Evolutionary conservation across 2,113 vertebrate species (phyloP).

Genomic region (Madoqua kirkii): DNA sequence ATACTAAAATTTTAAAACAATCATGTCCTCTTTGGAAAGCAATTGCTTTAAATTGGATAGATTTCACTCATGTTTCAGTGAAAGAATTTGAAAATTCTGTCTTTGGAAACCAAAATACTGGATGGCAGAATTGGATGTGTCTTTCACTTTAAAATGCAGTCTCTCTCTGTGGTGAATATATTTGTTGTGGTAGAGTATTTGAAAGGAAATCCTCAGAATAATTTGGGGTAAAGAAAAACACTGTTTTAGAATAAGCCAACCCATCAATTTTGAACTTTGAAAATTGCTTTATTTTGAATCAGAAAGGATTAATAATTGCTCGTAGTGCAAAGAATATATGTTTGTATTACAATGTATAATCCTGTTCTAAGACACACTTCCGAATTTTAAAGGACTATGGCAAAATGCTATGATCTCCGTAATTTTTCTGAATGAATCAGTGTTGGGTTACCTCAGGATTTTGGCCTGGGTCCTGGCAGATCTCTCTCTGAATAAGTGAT

Average conservation of each 20-base stretch:
- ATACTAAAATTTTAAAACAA: conserved; percentile 6
- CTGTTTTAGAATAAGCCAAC: conserved; percentile 42
- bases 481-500: conserved; percentile 8
- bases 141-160: conserved; percentile 61
- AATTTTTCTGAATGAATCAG: conserved; percentile 3
- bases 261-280: conserved; percentile 39
- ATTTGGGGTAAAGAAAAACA: conserved; percentile 62
- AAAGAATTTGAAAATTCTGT: conserved; percentile 54
- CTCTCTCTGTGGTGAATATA: conserved; percentile 59
- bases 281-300: conserved; percentile 39
- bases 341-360: neutral
- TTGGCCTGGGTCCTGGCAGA: conserved; percentile 5
- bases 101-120: conserved; percentile 49
- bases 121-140: conserved; percentile 14
- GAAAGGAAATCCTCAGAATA: conserved; percentile 66
- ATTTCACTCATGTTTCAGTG: conserved; percentile 37
- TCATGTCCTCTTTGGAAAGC: conserved; percentile 36
- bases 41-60: conserved; percentile 50
- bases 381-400: neutral
- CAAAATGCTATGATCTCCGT: neutral
- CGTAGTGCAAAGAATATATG: neutral
- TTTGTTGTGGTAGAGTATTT: conserved; percentile 70
- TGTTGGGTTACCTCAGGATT: neutral
- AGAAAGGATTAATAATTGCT: conserved; percentile 51
- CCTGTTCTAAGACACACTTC: neutral